Evolutionary conservation across 2,113 vertebrate genomes (phyloP), one percentile per base, ranked within the genome.

Genomic region (Diphyllodes magnificus): DNA sequence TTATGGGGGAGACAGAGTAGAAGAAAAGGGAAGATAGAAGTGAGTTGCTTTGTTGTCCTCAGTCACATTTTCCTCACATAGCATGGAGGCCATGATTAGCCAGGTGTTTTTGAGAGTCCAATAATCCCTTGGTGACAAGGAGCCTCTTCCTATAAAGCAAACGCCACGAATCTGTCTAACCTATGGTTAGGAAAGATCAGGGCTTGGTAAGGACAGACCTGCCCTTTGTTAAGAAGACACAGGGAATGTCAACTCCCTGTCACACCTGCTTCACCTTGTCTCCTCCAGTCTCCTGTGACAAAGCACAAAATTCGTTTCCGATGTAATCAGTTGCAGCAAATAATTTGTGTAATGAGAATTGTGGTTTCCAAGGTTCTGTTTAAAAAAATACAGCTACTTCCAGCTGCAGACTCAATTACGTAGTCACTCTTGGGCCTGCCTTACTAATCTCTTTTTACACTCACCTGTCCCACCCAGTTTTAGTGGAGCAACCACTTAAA

Each of bases 381-480:
- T 82, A n/a, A 90, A 81, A 92, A 91, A 91, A 79, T 82, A 66
- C 25, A 70, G n/a, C 65, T 81, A 60, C 49, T 90, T 96, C 69
- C 87, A 88, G 49, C 86, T 94, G 44, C 68, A 80, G 30, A 51
- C 23, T 78, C 49, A 71, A 76, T 86, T 92, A 89, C 0, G 0
- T 72, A 93, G 70, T 82, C 40, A 37, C 68, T 95, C 66, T 61
- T 65, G 59, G 60, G 25, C 65, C 78, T 95, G 70, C 50, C 24
- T 86, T 78, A 59, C 47, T 92, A 85, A 72, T 92, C 45, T 72
- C 73, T 65, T 88, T 68, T 75, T 78, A 57, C 33, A 51, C 53
- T 90, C 80, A 65, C 90, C 83, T 89, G 88, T 95, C 90, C 87
- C 86, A 86, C 91, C 86, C 90, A 88, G 31, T 91, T 94, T 82